Percentiles rank a stretch among this genome's conserved stretches.
phyloP scores from a whole-genome alignment of 2,888 invertebrate species.

The Drosophila silvestris region DNA sequence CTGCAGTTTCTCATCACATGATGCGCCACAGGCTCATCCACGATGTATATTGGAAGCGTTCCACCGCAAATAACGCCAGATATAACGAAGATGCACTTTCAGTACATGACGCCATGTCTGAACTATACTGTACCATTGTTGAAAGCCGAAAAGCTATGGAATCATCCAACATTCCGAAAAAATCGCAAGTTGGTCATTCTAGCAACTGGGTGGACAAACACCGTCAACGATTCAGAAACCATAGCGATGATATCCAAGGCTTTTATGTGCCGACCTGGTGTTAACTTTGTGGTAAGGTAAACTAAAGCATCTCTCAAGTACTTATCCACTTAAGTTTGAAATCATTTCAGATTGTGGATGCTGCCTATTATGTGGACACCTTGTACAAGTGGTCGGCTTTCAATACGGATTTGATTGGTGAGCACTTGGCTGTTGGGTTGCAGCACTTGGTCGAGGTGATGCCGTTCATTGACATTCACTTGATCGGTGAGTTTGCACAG shows the following conservation, averaged over 20 bases:
- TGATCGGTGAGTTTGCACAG: conserved; percentile 65
- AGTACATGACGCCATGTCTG: conserved; percentile 75
- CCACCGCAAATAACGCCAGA: conserved; percentile 76
- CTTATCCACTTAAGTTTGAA: neutral
- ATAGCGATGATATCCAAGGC: conserved; percentile 76
- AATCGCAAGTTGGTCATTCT: conserved; percentile 78
- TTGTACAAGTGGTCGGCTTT: conserved; percentile 83
- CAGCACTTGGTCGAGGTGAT: conserved; percentile 67
- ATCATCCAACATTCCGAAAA: conserved; percentile 72
- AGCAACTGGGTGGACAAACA: conserved; percentile 84
- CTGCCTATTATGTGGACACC: conserved; percentile 80
- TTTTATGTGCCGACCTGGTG: conserved; percentile 79
- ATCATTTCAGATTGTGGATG: conserved; percentile 75
- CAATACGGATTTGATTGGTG: conserved; percentile 83
- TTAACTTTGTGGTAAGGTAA: conserved; percentile 82
- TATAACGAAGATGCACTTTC: conserved; percentile 78
- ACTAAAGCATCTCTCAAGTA: neutral
- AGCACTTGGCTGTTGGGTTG: conserved; percentile 74
- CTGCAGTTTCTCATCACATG: neutral
- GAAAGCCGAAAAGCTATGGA: conserved; percentile 77
- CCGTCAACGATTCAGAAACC: conserved; percentile 71
- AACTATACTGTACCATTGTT: conserved; percentile 79
- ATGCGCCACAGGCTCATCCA: conserved; percentile 71
- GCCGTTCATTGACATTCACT: conserved; percentile 79
- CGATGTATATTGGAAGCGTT: conserved; percentile 62